Base-by-base conservation (phyloP, 2,888 invertebrate genomes). In the Leptarthrus brevirostris region DNA sequence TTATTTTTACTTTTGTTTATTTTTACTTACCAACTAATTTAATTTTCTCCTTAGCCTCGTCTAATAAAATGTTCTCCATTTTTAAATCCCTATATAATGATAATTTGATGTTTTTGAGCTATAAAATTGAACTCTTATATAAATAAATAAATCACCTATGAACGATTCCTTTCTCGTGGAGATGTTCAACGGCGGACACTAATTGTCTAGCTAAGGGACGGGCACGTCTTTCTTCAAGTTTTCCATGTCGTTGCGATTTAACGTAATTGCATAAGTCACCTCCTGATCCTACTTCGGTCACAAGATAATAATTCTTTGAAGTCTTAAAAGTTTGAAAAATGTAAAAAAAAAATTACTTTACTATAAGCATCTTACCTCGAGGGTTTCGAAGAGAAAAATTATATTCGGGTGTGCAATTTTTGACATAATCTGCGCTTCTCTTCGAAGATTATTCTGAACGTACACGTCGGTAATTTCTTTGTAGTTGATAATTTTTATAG, bases 51-150 rank as follows among this genome's bases (percentile, higher is more conserved):
- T 90, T 90, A 26, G 88, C 86, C 24, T 87, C 84, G 81, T 91
- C 91, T 79, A 92, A 81, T 89, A 92, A 90, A 76, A 92, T 91
- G 81, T 93, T 92, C 81, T 92, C 92, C 92, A 92, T 92, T 86
- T 93, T 92, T 76, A 92, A 83, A 83, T 93, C 92, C 74, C 92
- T 92, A 85, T 24, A 86, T 86, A 75, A 72, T 66, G 77, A 69
- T 24, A 69, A 53, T 70, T 30, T 20, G 49, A 69, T n/a, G 36
- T 40, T 36, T 54, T 52, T n/a, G n/a, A 49, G 40, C 5, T 30
- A 30, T 6, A 0, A 16, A 34, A 10, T 52, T 5, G 10, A 53
- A 12, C 34, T 24, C 58, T 22, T 20, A 70, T 34, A 40, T 24
- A 10, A 24, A 70, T 53, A 58, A 73, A 26, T 34, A 20, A 24